Conservation (phyloP, 2,113 vertebrate species). For the Pterocles burchelli region DNA sequence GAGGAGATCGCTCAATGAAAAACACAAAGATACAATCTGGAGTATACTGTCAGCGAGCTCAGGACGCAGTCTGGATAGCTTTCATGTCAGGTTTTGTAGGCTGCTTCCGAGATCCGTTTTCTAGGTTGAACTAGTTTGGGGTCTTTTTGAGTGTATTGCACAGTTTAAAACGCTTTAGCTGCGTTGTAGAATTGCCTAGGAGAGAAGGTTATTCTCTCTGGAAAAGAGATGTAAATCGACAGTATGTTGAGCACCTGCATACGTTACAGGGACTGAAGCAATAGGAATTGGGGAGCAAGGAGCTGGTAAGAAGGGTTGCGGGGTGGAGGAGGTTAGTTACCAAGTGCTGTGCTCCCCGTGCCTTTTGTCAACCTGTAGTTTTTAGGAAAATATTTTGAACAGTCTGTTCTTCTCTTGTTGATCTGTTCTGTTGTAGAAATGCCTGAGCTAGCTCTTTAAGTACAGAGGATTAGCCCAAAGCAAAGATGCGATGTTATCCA, state of each 20-base stretch:
- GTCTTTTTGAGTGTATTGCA: background rate
- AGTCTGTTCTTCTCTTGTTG: background rate
- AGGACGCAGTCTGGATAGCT: background rate
- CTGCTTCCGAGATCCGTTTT: background rate
- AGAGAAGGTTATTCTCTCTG: background rate
- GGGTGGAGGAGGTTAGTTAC: no score
- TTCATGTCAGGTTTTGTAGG: fast-evolving
- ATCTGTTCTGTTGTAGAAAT: background rate
- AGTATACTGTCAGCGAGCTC: background rate
- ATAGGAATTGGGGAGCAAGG: background rate
- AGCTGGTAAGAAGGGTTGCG: background rate
- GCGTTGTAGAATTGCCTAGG: background rate
- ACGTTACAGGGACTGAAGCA: background rate
- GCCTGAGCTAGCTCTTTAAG: background rate
- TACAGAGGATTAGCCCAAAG: background rate
- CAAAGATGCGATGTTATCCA: background rate
- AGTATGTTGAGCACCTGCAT: background rate
- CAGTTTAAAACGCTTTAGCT: background rate
- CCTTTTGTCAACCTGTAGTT: background rate
- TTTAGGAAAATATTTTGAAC: background rate
- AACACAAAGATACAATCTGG: background rate
- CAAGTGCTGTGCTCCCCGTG: background rate
- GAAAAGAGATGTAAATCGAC: background rate
- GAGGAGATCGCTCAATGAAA: background rate
- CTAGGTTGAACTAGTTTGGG: background rate